Percentiles rank a stretch among this genome's conserved stretches.
Conservation (phyloP, 2,888 invertebrate species). For the Euzophera pinguis region DNA sequence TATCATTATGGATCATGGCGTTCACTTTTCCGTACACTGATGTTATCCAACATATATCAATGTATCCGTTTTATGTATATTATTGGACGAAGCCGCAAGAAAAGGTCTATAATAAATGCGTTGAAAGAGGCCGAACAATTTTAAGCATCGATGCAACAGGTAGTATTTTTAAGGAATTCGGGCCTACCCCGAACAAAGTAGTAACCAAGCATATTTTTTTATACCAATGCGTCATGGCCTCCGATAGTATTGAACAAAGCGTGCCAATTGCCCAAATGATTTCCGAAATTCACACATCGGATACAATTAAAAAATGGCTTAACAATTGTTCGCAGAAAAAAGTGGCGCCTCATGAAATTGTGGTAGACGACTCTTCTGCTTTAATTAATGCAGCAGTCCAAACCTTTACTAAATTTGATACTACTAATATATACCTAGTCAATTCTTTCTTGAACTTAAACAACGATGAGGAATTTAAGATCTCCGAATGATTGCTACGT, state of each 20-base stretch:
- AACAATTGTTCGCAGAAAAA: no score
- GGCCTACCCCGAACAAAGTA: not conserved
- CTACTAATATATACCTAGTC: no score
- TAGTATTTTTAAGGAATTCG: not conserved
- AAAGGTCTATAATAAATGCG: not conserved
- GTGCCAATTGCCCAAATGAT: slow-evolving; percentile 13
- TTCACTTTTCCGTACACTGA: not conserved
- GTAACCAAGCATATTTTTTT: not conserved
- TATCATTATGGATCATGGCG: not conserved
- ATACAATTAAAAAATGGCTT: slow-evolving; percentile 9
- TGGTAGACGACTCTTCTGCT: no score
- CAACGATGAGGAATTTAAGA: no score
- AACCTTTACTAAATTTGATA: no score
- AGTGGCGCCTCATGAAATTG: no score
- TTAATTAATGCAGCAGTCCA: no score
- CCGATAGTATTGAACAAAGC: not conserved
- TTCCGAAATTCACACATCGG: slow-evolving; percentile 8
- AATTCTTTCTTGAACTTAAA: no score
- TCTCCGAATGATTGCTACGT: no score
- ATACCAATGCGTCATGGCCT: not conserved
- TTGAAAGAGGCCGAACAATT: not conserved
- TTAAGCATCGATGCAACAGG: not conserved
- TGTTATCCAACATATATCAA: not conserved
- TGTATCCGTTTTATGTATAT: not conserved
- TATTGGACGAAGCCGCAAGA: not conserved